Conservation (phyloP, 2,797 vertebrate species). For the Trachops cirrhosus region DNA sequence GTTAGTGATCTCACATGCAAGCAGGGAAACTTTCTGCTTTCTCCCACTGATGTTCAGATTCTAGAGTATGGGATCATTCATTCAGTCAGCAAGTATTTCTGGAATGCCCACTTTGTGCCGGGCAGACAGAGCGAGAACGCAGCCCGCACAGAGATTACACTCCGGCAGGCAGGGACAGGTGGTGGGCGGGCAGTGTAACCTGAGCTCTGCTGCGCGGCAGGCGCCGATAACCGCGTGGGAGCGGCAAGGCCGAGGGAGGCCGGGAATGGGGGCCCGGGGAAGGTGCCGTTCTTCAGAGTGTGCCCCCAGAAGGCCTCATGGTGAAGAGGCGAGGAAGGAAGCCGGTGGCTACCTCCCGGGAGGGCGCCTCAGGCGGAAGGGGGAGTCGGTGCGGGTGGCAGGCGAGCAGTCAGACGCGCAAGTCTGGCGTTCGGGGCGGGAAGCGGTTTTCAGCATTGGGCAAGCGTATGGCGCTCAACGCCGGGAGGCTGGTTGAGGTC, state of each 20-base stretch:
- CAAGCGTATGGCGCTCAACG: too few species aligned
- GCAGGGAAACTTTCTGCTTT: not conserved
- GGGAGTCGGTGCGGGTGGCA: rapidly evolving
- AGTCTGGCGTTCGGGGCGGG: not conserved
- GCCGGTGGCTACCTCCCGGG: not conserved
- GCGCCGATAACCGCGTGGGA: not conserved
- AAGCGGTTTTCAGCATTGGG: not conserved
- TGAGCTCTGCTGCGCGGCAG: not conserved
- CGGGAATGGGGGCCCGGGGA: rapidly evolving
- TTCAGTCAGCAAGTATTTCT: not conserved
- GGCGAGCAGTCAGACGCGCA: not conserved
- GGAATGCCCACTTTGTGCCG: not conserved
- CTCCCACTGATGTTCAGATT: not conserved
- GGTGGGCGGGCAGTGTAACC: not conserved
- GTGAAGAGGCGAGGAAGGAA: not conserved
- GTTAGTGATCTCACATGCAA: not conserved
- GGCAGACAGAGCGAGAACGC: not conserved
- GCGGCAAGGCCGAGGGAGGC: not conserved
- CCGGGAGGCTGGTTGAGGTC: not conserved
- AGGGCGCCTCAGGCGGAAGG: not conserved
- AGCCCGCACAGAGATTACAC: not conserved
- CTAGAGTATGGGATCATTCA: not conserved
- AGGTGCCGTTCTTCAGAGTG: not conserved
- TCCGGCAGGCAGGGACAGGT: not conserved
- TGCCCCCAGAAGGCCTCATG: not conserved